A percentile compares a stretch with the other conserved stretches of the same genome.
Evolutionary conservation across 2,888 invertebrate genomes (phyloP).

Genomic region (Rotaria socialis): DNA sequence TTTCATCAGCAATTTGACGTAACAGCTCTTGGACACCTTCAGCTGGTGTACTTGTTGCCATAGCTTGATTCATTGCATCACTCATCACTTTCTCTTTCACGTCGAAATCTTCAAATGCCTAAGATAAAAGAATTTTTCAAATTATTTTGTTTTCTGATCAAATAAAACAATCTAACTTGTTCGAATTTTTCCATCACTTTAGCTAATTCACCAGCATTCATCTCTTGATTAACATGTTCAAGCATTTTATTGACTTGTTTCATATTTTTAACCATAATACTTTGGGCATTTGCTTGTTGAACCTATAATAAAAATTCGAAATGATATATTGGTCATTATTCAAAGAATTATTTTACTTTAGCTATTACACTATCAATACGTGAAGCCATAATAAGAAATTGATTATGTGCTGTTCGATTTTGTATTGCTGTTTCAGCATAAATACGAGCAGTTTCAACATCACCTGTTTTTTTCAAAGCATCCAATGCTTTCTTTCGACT

Average conservation of each 20-base stretch:
- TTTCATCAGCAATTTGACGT: constrained; percentile 63
- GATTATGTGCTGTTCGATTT: constrained; percentile 29
- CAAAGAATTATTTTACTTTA: not conserved
- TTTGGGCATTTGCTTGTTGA: not conserved
- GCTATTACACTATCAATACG: not conserved
- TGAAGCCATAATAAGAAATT: constrained; percentile 1
- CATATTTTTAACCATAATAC: not conserved
- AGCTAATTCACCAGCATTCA: not conserved
- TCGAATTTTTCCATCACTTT: constrained; percentile 9
- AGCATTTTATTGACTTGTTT: not conserved
- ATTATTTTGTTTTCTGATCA: not conserved
- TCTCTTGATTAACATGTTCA: not conserved
- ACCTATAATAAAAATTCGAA: not conserved
- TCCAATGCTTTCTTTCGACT: not conserved
- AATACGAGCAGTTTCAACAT: constrained; percentile 19
- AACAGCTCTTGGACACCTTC: constrained; percentile 61
- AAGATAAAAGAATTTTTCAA: not conserved
- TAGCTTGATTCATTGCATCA: constrained; percentile 62
- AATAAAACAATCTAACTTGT: not conserved
- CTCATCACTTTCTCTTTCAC: constrained; percentile 63
- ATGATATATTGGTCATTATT: too few relatives aligned
- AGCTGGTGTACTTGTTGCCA: constrained; percentile 61
- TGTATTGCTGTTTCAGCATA: constrained; percentile 20
- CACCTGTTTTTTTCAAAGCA: not conserved
- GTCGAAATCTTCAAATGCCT: constrained; percentile 62